These are phyloP conservation scores for Psammodynastes pulverulentus DNA, from an alignment of 2,113 vertebrate species.

Conservation along the genomic window DNA sequence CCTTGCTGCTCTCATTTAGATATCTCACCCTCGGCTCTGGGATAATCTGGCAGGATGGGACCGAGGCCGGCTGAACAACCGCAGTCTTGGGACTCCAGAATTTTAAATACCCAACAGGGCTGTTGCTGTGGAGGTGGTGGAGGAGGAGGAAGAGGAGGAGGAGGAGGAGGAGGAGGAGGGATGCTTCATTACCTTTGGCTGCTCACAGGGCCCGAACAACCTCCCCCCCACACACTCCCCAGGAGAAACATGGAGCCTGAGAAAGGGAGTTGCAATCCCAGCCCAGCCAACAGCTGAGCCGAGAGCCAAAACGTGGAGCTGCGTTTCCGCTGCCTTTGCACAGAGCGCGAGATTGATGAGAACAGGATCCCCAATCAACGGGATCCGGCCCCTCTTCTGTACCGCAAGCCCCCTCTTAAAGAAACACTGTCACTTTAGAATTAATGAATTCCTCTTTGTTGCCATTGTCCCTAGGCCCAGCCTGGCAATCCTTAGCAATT, in stretches of 20 bases:
- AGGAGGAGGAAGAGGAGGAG: too few species aligned
- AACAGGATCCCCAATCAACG: conserved; percentile 25
- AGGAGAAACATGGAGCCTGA: conserved; percentile 20
- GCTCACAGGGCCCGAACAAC: neutral
- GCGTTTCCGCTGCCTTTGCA: conserved; percentile 3
- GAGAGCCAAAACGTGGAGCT: neutral
- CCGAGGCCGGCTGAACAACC: neutral
- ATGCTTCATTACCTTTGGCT: neutral
- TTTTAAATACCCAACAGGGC: neutral
- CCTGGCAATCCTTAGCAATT: conserved; percentile 25
- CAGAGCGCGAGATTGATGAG: conserved; percentile 32
- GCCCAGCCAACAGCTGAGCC: neutral
- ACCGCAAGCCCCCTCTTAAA: conserved; percentile 25
- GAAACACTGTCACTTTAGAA: conserved; percentile 30
- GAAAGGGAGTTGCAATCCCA: neutral
- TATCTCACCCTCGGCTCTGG: conserved; percentile 77
- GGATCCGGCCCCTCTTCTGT: conserved; percentile 16
- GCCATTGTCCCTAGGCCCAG: neutral
- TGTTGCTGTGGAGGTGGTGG: too few species aligned
- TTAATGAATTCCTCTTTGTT: conserved; percentile 21
- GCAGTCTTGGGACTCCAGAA: neutral
- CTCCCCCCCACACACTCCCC: neutral
- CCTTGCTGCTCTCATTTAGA: conserved; percentile 67
- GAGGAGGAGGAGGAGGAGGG: too few species aligned
- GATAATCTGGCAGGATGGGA: conserved; percentile 49